Evolutionary conservation across 2,888 invertebrate genomes (phyloP).

Genomic region (Isotomurus palustris): DNA sequence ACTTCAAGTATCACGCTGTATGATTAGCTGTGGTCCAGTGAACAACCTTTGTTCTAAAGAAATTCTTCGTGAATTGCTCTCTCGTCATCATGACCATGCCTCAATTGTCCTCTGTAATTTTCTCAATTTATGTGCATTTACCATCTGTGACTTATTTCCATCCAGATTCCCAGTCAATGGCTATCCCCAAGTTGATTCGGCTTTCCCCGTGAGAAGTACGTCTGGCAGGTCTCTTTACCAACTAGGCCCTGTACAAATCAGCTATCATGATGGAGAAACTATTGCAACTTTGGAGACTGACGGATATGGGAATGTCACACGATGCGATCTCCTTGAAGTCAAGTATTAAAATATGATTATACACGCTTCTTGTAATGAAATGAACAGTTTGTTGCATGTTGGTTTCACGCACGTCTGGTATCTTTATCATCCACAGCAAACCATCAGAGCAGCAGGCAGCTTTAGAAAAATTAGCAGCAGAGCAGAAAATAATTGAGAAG

Average conservation of each 20-base stretch:
- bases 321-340: slow-evolving; percentile 77
- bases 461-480: slow-evolving; percentile 43
- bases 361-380: background rate
- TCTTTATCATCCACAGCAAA: slow-evolving; percentile 55
- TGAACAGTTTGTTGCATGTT: background rate
- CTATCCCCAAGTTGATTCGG: background rate
- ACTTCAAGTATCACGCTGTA: too few species aligned
- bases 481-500: slow-evolving; percentile 41
- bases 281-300: slow-evolving; percentile 65
- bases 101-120: too few species aligned
- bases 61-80: too few species aligned
- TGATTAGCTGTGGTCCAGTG: too few species aligned
- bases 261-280: slow-evolving; percentile 75
- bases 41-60: too few species aligned
- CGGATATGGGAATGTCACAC: slow-evolving; percentile 34
- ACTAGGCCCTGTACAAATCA: slow-evolving; percentile 48
- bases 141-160: too few species aligned
- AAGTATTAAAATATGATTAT: slow-evolving; percentile 55
- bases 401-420: background rate
- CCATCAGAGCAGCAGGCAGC: slow-evolving; percentile 64
- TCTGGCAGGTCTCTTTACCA: background rate
- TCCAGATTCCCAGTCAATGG: background rate
- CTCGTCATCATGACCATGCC: too few species aligned
- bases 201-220: background rate
- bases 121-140: too few species aligned